Percentiles rank a stretch among this genome's conserved stretches.
Evolutionary conservation across 2,888 invertebrate genomes (phyloP).

Genomic region (Pseudococcus longispinus): DNA sequence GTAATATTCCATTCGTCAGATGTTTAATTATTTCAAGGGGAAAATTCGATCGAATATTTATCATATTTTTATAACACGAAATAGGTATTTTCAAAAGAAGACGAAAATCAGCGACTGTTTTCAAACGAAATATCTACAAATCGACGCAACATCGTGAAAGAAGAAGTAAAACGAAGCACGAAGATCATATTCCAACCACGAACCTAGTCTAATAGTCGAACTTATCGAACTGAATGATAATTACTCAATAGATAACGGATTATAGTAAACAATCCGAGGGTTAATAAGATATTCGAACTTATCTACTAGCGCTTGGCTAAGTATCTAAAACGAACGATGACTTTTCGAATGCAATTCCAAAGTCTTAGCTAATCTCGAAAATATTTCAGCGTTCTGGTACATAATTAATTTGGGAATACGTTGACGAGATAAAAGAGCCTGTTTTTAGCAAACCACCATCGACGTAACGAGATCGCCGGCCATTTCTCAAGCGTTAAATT

Average conservation of each 20-base stretch:
- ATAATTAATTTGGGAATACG: background rate
- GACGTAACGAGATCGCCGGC: background rate
- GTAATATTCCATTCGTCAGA: background rate
- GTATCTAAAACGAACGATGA: background rate
- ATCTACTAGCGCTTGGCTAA: background rate
- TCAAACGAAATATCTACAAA: no score
- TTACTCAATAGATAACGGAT: background rate
- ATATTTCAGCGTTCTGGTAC: background rate
- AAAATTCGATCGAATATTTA: background rate
- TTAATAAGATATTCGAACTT: background rate
- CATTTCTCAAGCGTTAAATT: background rate
- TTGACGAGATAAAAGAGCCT: background rate
- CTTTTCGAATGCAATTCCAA: constrained; percentile 2
- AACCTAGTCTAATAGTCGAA: background rate
- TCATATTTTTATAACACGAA: background rate
- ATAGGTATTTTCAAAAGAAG: no score
- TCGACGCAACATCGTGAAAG: background rate
- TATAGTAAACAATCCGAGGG: background rate
- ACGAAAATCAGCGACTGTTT: no score
- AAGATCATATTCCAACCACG: background rate
- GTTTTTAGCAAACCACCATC: background rate
- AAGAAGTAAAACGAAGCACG: background rate
- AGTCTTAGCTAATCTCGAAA: background rate
- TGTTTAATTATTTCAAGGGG: background rate
- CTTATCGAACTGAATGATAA: background rate